Base-by-base conservation (phyloP, 2,797 vertebrate genomes). In the Hirundo rustica region DNA sequence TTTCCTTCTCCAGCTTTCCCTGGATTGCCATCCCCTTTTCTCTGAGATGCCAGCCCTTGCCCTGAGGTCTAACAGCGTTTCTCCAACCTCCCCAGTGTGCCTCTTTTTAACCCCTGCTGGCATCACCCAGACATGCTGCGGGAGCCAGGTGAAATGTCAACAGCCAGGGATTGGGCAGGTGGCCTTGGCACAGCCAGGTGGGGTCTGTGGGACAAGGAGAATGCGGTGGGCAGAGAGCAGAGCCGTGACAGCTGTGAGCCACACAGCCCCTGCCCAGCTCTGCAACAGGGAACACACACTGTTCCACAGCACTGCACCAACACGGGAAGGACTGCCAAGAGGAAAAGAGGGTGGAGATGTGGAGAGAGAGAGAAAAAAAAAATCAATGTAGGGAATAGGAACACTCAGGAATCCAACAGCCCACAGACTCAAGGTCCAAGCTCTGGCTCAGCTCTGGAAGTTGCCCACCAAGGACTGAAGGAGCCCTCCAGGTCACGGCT, bases 1-100 rank as follows among this genome's bases (percentile, higher is more conserved):
- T 91, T 92, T 89, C 93, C 85, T 95, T 78, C 85, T 70, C 71
- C 83, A 90, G 72, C 74, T 75, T 84, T 74, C 61, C 68, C 68
- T 68, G 73, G 80, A 53, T 70, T 70, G 79, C 54, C 42, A 17
- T 47, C 64, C 60, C n/a, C 55, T 78, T 68, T 42, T 23, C 54
- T 62, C 29, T 6, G 34, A 81, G 61, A n/a, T 50, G 44, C 73
- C 58, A 80, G 53, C 17, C 25, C 27, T 6, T 82, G 94, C 93
- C 76, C 54, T 40, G 27, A 65, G 71, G 32, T 91, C 55, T 74
- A 22, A 67, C 55, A 85, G 45, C 30, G 29, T 42, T 91, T 82
- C 84, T 62, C 26, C 29, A 61, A 0, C 26, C 34, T 87, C 51
- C 47, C 18, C 32, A 1, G 25, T 1, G 32, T 27, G 71, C 25